Conservation (phyloP, 2,797 vertebrate genomes). For the Coluber constrictor region DNA sequence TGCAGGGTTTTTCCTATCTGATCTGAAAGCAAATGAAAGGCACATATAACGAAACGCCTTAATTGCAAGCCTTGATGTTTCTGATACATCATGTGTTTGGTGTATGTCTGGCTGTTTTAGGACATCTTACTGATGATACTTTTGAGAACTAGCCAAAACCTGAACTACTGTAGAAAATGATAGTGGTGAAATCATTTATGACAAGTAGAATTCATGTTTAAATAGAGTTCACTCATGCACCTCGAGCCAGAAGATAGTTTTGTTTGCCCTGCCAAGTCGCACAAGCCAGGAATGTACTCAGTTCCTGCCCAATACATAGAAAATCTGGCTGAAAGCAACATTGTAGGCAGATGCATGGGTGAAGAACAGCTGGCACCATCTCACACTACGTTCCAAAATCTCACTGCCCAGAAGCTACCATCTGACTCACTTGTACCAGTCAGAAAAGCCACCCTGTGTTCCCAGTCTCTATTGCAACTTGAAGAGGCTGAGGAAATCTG, state of each 20-base stretch:
- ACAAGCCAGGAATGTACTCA: not conserved
- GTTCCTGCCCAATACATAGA: constrained; percentile 22
- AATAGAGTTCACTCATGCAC: not conserved
- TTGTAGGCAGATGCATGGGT: not conserved
- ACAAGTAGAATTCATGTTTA: constrained; percentile 1
- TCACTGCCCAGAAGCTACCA: constrained; percentile 30
- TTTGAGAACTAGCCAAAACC: not conserved
- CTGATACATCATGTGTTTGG: not conserved
- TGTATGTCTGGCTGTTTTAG: not conserved
- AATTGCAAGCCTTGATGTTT: not conserved
- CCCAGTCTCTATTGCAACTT: constrained; percentile 2
- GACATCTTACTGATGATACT: not conserved
- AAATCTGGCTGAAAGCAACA: constrained; percentile 28
- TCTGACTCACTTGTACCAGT: constrained; percentile 4
- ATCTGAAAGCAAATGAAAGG: not conserved
- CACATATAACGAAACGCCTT: not conserved
- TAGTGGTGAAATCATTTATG: not conserved
- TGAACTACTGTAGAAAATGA: not conserved
- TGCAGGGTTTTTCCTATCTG: not conserved
- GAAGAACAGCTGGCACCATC: constrained; percentile 15
- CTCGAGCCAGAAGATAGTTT: constrained; percentile 1
- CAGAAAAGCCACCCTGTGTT: not conserved
- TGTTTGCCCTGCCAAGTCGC: constrained; percentile 10
- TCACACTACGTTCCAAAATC: not conserved
- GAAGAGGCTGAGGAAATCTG: not conserved